These are phyloP conservation scores for Rhabdophis nuchalis DNA, from an alignment of 2,797 vertebrate species.

Conservation along the genomic window DNA sequence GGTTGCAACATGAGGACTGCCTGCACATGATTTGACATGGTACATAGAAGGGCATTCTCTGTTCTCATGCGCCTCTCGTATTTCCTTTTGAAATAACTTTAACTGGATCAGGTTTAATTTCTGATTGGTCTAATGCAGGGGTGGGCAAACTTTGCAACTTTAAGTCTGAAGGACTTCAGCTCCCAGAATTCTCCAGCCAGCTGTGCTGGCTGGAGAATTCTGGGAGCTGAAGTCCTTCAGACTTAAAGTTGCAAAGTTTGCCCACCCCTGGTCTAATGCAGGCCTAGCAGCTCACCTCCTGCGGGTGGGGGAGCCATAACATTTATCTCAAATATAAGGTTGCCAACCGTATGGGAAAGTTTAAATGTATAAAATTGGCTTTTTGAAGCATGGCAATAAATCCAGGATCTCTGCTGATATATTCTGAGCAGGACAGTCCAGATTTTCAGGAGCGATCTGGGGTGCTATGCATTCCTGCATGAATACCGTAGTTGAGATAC, in stretches of 20 bases:
- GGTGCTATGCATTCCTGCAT: neutral
- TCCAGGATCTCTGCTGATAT: neutral
- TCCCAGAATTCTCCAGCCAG: too few relatives aligned
- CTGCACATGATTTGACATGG: neutral
- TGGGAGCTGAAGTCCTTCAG: too few relatives aligned
- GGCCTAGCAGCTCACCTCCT: neutral
- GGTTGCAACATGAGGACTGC: neutral
- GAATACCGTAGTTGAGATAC: neutral
- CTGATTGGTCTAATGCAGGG: neutral
- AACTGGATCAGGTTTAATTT: neutral
- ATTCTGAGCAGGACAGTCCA: neutral
- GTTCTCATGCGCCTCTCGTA: neutral
- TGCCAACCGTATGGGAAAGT: neutral
- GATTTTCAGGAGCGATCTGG: neutral
- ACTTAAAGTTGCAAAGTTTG: too few relatives aligned
- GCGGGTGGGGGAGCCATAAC: neutral
- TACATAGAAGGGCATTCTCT: neutral
- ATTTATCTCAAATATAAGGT: neutral
- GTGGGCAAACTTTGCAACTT: too few relatives aligned
- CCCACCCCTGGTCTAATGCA: neutral
- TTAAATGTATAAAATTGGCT: neutral
- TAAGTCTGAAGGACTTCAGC: too few relatives aligned
- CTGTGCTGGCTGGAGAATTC: too few relatives aligned
- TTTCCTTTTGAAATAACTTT: neutral
- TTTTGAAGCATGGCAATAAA: neutral